Evolutionary conservation across 2,888 invertebrate species (phyloP).

Genomic region (Drosophila gaucha): DNA sequence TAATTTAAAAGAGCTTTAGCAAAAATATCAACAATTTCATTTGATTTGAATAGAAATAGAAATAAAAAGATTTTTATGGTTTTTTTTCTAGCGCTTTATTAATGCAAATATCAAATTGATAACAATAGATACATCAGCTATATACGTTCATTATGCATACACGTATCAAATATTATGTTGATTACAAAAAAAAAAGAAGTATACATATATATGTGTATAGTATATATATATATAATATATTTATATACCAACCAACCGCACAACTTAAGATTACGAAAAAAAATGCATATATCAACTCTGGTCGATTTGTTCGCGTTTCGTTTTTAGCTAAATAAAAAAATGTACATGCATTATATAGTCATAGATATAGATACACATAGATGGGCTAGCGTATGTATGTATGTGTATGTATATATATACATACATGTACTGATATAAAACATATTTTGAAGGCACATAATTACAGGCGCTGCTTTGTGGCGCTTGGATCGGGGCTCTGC

Average conservation of each 20-base stretch:
- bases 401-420: conserved; percentile 29
- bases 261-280: conserved; percentile 62
- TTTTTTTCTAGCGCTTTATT: conserved; percentile 63
- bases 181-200: conserved; percentile 39
- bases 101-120: conserved; percentile 75
- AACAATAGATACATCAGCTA: conserved; percentile 75
- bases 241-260: conserved; percentile 71
- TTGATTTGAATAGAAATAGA: neutral
- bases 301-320: conserved; percentile 46
- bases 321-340: conserved; percentile 28
- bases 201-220: conserved; percentile 24
- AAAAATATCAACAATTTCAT: neutral
- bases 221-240: conserved; percentile 19
- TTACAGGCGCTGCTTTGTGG: conserved; percentile 64
- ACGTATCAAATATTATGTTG: conserved; percentile 51
- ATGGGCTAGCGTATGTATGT: conserved; percentile 7
- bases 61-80: neutral
- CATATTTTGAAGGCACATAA: conserved; percentile 73
- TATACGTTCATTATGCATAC: conserved; percentile 33
- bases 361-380: conserved; percentile 26
- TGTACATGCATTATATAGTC: conserved; percentile 29
- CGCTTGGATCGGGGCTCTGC: conserved; percentile 47
- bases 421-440: conserved; percentile 45
- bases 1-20: neutral
- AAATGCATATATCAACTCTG: conserved; percentile 40